Conservation (phyloP, 2,797 vertebrate genomes). For the Neosilurus hyrtlii region DNA sequence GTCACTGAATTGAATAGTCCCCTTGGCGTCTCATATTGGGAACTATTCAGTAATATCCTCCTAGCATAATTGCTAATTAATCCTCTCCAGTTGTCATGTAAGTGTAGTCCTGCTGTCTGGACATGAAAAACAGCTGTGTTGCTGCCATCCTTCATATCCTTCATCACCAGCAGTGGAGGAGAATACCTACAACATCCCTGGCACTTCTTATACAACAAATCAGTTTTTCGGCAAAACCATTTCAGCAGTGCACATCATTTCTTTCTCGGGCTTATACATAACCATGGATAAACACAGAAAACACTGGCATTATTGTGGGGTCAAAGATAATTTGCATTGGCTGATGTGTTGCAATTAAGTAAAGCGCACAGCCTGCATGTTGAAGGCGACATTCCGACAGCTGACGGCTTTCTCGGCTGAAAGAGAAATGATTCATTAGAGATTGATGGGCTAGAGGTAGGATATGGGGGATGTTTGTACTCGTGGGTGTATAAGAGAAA, state of each 20-base stretch:
- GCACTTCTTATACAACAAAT: background rate
- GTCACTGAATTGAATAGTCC: too few species aligned
- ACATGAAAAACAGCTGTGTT: slow-evolving; percentile 40
- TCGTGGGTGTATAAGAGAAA: slow-evolving; percentile 2
- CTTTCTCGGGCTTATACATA: background rate
- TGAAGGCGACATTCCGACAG: slow-evolving; percentile 63
- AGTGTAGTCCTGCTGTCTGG: slow-evolving; percentile 21
- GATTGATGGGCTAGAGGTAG: slow-evolving; percentile 43
- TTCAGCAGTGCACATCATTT: background rate
- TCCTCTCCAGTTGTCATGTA: slow-evolving; percentile 25
- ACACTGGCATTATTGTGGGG: slow-evolving; percentile 39
- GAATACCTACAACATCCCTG: background rate
- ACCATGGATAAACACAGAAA: background rate
- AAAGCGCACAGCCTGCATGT: slow-evolving; percentile 61
- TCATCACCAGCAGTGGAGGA: slow-evolving; percentile 14
- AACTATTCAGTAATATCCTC: too few species aligned
- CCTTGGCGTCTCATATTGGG: too few species aligned
- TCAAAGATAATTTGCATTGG: slow-evolving; percentile 62
- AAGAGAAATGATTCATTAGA: slow-evolving; percentile 59
- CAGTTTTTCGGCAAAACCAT: background rate
- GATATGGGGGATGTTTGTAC: slow-evolving; percentile 28
- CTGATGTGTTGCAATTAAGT: slow-evolving; percentile 68
- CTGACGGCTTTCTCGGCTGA: slow-evolving; percentile 70
- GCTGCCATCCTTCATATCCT: slow-evolving; percentile 13
- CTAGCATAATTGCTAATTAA: background rate